Conservation (phyloP, 1,140 invertebrate species). For the Goniozus legneri region DNA sequence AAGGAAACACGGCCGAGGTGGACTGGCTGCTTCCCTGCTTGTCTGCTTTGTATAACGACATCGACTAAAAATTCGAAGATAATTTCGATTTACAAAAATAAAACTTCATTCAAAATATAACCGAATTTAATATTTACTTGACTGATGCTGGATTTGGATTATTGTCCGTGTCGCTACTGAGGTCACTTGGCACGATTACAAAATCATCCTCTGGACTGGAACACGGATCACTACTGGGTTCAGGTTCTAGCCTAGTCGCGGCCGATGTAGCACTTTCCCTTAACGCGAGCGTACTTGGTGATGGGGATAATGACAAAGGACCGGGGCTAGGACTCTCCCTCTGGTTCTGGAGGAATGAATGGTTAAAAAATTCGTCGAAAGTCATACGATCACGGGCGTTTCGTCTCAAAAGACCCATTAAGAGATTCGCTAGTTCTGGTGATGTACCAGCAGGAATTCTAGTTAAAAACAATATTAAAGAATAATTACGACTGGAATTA, state of each 20-base stretch:
- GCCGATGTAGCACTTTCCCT: constrained; percentile 39
- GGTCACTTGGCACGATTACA: constrained; percentile 76
- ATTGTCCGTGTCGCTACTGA: constrained; percentile 57
- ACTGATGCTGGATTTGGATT: constrained; percentile 41
- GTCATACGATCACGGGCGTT: constrained; percentile 94
- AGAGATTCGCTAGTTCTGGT: constrained; percentile 79
- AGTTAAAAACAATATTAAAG: too few species aligned
- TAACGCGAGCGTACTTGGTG: constrained; percentile 26
- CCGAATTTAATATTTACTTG: constrained; percentile 28
- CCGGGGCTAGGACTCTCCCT: constrained; percentile 46
- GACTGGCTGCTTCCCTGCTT: constrained; percentile 55
- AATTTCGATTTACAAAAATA: not conserved
- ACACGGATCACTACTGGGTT: constrained; percentile 51
- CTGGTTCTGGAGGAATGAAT: constrained; percentile 79
- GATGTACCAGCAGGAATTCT: constrained; percentile 94
- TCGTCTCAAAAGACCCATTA: constrained; percentile 82
- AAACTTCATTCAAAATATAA: not conserved
- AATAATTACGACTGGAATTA: too few species aligned
- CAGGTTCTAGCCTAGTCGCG: constrained; percentile 40
- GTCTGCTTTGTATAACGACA: constrained; percentile 40
- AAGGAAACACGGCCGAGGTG: constrained; percentile 66
- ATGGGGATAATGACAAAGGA: constrained; percentile 48
- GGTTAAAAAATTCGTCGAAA: constrained; percentile 92
- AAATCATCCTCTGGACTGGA: constrained; percentile 80
- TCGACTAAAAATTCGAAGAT: constrained; percentile 1